Evolutionary conservation across 2,797 vertebrate genomes (phyloP).

Genomic region (Streptopelia turtur): DNA sequence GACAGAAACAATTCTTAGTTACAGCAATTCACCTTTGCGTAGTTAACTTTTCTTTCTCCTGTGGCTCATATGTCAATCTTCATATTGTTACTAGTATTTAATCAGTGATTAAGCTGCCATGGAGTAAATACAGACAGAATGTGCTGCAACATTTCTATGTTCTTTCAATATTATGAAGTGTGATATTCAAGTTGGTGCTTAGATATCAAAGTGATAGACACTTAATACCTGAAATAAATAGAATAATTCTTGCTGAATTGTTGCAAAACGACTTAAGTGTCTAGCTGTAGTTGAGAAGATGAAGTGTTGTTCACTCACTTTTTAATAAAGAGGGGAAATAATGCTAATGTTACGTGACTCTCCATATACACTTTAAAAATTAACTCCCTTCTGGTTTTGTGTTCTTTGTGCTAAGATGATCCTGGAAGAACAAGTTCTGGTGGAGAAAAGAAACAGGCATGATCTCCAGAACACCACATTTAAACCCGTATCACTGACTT

Average conservation of each 20-base stretch:
- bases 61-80: slow-evolving; percentile 18
- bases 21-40: slow-evolving; percentile 15
- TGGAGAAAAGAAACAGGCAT: neutral
- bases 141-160: slow-evolving; percentile 30
- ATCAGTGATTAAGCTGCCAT: slow-evolving; percentile 52
- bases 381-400: neutral
- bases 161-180: slow-evolving; percentile 60
- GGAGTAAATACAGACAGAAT: slow-evolving; percentile 49
- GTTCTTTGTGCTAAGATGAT: neutral
- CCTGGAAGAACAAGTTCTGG: neutral
- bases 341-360: neutral
- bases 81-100: slow-evolving; percentile 36
- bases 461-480: neutral
- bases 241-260: slow-evolving; percentile 19
- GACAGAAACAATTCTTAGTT: slow-evolving; percentile 10
- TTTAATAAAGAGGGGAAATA: neutral
- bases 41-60: slow-evolving; percentile 24
- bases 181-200: slow-evolving; percentile 51
- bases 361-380: neutral
- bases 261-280: neutral
- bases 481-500: neutral
- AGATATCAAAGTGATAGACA: slow-evolving; percentile 69
- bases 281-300: neutral
- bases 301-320: neutral
- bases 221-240: slow-evolving; percentile 65